phyloP scores from a whole-genome alignment of 2,113 vertebrate genomes.

The Oryzias woworae region DNA sequence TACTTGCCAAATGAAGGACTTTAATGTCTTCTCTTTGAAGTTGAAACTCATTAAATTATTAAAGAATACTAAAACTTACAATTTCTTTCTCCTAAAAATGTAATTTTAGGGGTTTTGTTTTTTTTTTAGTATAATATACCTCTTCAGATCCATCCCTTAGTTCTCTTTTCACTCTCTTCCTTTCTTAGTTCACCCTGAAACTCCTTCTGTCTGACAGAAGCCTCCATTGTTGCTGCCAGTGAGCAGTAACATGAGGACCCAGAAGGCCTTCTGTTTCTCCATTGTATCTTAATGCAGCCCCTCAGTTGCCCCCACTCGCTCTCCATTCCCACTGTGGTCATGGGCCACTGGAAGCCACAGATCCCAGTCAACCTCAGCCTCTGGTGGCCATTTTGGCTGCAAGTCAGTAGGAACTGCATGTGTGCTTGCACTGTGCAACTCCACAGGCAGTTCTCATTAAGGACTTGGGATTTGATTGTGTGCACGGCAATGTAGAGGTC shows the following conservation, averaged over 20 bases:
- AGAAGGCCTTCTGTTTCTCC: constrained; percentile 56
- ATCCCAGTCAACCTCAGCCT: constrained; percentile 62
- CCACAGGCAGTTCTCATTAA: constrained; percentile 23
- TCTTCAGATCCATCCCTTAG: constrained; percentile 4
- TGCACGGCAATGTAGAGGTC: neutral
- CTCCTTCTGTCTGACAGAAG: constrained; percentile 60
- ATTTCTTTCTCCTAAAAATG: neutral
- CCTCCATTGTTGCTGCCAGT: constrained; percentile 60
- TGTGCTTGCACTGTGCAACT: constrained; percentile 29
- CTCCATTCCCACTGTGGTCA: constrained; percentile 62
- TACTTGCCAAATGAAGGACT: too few species aligned
- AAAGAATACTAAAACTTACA: too few species aligned
- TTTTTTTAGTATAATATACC: neutral
- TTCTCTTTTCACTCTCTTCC: constrained; percentile 19
- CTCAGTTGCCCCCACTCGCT: constrained; percentile 51
- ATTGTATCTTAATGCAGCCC: constrained; percentile 53
- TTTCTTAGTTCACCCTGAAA: constrained; percentile 18
- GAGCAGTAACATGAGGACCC: constrained; percentile 67
- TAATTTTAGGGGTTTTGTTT: neutral
- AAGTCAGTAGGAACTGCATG: constrained; percentile 50
- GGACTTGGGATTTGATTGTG: constrained; percentile 1
- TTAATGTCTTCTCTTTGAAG: neutral
- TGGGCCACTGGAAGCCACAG: constrained; percentile 60
- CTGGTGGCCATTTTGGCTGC: constrained; percentile 55
- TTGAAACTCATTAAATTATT: too few species aligned